Base-by-base conservation (phyloP, 2,888 invertebrate genomes). In the Cancer borealis region DNA sequence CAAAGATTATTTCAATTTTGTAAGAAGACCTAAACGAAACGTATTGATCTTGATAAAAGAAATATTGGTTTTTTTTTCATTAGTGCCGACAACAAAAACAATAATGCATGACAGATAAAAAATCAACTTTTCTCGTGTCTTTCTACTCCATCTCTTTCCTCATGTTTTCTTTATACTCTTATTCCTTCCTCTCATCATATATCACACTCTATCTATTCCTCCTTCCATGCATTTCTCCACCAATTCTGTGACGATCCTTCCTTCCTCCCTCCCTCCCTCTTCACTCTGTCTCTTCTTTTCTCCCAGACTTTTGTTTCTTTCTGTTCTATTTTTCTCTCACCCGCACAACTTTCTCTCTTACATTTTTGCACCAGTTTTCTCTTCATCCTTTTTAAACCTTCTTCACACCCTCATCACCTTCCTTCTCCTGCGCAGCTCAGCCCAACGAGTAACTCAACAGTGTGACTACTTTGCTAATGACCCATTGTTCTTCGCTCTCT, bases 401-500 rank as follows among this genome's bases (percentile, higher is more conserved):
- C n/a, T 26, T 73, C 73, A 21, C 26, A 21, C n/a, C 73, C 73
- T 73, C 73, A 21, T n/a, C 73, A 21, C 26, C 73, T 26, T 73
- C 21, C 73, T 73, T 26, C 73, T 73, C n/a, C 73, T n/a, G 8
- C n/a, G n/a, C 73, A 6, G 8, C n/a, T 8, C 26, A n/a, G 6
- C 6, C n/a, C 26, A 73, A 73, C 4, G 21, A 21, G 73, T 73
- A 73, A 21, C 73, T 73, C n/a, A 73, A n/a, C 73, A 73, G 73
- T n/a, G n/a, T 21, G 26, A 26, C 26, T 73, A 26, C 26, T 73
- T n/a, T 26, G 8, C 73, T 73, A 73, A 73, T 26, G 73, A 73
- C 73, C 73, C 26, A 73, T 73, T 73, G 73, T 73, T 21, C 73
- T n/a, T 73, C 73, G 26, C n/a, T n/a, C 73, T 73, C 73, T 73